Evolutionary conservation across 2,888 invertebrate species (phyloP), one percentile per base, ranked within the genome.

Genomic region (Orchesellides sinensis): DNA sequence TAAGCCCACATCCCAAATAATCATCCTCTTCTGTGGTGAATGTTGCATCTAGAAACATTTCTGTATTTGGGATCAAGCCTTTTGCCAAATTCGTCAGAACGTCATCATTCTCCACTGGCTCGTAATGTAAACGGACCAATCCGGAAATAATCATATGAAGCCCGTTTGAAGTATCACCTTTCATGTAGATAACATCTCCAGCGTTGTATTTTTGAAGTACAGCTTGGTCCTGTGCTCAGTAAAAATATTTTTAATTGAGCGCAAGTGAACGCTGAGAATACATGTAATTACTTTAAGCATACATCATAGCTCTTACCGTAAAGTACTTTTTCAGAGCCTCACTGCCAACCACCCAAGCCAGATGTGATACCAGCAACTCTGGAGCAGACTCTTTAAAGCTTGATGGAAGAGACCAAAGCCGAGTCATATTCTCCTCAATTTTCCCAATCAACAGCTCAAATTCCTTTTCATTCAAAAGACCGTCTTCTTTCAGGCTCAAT

Each of bases 401-500:
- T 2, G 85, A 66, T 2, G 88, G 88, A 0, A 85, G 82, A 75
- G 90, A 85, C 87, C 87, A 88, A 2, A 88, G 69, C n/a, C 85
- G 81, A 85, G 93, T 93, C 23, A 92, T 91, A 85, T 91, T 92
- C 45, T 92, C 92, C 74, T 93, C 92, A 12, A 93, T 91, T 0
- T 92, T 92, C 78, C 90, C 90, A 68, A 92, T 90, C 1, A 93
- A 88, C 54, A 92, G 89, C 2, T 89, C 89, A 83, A 91, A 92
- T 84, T 93, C 93, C 88, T 91, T 91, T 87, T 93, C 93, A 83
- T 93, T 93, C 0, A 93, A 89, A 81, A 93, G 92, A 1, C 93
- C 88, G 73, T 93, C 92, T 86, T 92, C 92, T 83, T 92, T 92
- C 23, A 93, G 89, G 54, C 90, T 90, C 83, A 92, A 91, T 87